Conservation (phyloP, 2,797 vertebrate genomes). For the Sorex maritimensis region DNA sequence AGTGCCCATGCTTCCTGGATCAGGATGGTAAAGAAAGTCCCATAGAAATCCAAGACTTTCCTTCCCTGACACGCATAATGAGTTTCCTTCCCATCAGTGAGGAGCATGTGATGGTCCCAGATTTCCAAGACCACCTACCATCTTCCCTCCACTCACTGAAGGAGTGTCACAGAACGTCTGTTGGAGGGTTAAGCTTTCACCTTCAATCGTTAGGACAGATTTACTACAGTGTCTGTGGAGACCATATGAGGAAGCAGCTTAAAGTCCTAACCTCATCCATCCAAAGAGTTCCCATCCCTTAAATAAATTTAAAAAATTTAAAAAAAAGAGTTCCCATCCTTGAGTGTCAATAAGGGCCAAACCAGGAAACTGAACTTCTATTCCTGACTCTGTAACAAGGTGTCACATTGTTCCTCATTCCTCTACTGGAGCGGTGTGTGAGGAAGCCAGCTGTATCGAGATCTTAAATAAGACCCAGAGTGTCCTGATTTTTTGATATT, state of each 20-base stretch:
- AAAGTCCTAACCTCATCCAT: no score
- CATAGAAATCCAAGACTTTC: not conserved
- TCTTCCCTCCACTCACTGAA: not conserved
- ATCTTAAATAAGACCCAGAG: conserved; percentile 30
- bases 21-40: not conserved
- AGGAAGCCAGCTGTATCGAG: not conserved
- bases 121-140: not conserved
- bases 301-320: no score
- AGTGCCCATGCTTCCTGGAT: accelerated
- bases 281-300: not conserved
- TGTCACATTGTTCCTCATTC: not conserved
- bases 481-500: not conserved
- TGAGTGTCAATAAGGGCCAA: not conserved
- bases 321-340: not conserved
- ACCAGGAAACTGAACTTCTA: not conserved
- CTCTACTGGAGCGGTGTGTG: not conserved
- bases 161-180: not conserved
- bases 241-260: not conserved
- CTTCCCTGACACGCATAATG: not conserved
- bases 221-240: not conserved
- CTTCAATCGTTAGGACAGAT: not conserved
- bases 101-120: not conserved
- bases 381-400: not conserved
- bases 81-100: not conserved
- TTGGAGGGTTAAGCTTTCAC: not conserved